Percentiles rank a stretch among this genome's conserved stretches.
Evolutionary conservation across 2,113 vertebrate species (phyloP).

Genomic region (Sorex fumeus): DNA sequence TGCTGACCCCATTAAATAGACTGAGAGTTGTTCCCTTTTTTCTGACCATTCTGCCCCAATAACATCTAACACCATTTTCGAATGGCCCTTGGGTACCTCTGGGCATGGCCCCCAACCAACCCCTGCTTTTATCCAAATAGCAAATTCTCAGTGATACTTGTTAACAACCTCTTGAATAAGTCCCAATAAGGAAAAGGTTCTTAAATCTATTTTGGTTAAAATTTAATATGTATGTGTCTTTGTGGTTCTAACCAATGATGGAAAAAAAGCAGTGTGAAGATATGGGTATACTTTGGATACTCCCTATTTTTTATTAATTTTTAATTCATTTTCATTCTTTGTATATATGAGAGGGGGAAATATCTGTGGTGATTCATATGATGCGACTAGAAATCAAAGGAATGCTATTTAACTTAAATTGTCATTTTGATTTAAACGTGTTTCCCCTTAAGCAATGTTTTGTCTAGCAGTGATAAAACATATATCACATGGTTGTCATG

Average conservation of each 20-base stretch:
- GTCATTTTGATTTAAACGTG: background rate
- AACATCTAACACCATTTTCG: background rate
- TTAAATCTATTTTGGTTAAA: background rate
- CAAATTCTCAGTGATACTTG: background rate
- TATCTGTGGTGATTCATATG: background rate
- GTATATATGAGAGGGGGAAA: background rate
- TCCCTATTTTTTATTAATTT: background rate
- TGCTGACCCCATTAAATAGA: background rate
- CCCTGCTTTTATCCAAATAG: background rate
- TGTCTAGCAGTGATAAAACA: constrained; percentile 9
- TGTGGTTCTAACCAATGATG: background rate
- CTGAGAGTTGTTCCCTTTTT: background rate
- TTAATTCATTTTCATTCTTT: background rate
- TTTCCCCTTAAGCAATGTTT: background rate
- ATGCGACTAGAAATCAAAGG: background rate
- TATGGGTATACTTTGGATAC: background rate
- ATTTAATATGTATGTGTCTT: background rate
- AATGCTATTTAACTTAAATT: background rate
- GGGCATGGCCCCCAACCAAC: too few species aligned
- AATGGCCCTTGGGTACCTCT: too few species aligned
- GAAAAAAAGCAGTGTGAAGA: background rate
- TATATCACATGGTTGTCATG: background rate
- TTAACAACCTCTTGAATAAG: background rate
- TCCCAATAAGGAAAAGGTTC: background rate
- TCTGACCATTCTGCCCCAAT: background rate